Evolutionary conservation across 2,888 invertebrate genomes (phyloP).

Genomic region (Melieria crassipennis): DNA sequence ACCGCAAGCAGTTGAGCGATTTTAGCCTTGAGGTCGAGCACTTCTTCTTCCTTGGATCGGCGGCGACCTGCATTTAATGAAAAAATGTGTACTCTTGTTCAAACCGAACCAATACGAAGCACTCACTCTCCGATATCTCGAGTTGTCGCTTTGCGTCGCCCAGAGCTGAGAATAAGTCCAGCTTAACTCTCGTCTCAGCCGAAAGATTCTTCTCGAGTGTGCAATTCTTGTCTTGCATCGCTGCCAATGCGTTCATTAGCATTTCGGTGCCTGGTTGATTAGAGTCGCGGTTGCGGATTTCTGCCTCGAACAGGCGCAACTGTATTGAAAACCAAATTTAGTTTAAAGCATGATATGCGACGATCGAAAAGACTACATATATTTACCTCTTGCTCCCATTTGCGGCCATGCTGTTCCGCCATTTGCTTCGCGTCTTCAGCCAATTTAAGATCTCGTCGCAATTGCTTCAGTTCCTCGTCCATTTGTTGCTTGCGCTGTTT

Average conservation of each 20-base stretch:
- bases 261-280: constrained; percentile 73
- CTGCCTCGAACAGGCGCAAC: constrained; percentile 63
- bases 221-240: constrained; percentile 89
- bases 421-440: constrained; percentile 73
- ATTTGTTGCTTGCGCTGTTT: constrained; percentile 74
- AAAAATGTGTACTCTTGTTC: not conserved
- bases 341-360: not conserved
- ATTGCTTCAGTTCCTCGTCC: constrained; percentile 75
- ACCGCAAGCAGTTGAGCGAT: constrained; percentile 94
- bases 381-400: constrained; percentile 64
- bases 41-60: constrained; percentile 87
- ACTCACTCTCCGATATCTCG: constrained; percentile 85
- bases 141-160: constrained; percentile 93
- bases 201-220: constrained; percentile 94
- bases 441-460: constrained; percentile 73
- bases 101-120: constrained; percentile 2
- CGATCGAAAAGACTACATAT: not conserved
- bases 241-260: constrained; percentile 80
- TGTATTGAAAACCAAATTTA: constrained; percentile 35
- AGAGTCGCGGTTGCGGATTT: constrained; percentile 63
- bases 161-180: constrained; percentile 96
- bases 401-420: constrained; percentile 63
- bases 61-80: constrained; percentile 73
- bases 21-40: constrained; percentile 88
- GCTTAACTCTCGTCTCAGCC: constrained; percentile 96